A percentile compares a stretch with the other conserved stretches of the same genome.
phyloP scores from a whole-genome alignment of 2,888 invertebrate species.

The Drosophila pseudotakahashii region DNA sequence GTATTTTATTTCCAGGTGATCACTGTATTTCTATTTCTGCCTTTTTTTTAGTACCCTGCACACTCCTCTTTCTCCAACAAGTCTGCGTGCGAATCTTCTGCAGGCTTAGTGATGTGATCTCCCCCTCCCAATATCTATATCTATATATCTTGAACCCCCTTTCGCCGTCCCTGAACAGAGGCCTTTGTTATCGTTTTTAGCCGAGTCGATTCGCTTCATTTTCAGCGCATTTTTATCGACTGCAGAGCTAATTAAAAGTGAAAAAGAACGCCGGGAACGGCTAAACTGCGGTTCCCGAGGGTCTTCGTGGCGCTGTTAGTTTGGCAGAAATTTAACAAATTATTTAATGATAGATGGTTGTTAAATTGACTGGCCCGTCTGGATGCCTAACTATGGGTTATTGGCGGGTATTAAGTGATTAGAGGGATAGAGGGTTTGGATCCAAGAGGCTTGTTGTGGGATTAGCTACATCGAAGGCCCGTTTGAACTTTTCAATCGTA shows the following conservation, averaged over 20 bases:
- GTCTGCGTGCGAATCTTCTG: slow-evolving; percentile 71
- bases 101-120: slow-evolving; percentile 29
- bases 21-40: slow-evolving; percentile 28
- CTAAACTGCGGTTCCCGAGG: slow-evolving; percentile 33
- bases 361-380: slow-evolving; percentile 69
- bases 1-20: neutral
- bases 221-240: slow-evolving; percentile 76
- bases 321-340: slow-evolving; percentile 74
- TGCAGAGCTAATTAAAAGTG: slow-evolving; percentile 76
- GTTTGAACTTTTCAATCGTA: slow-evolving; percentile 30
- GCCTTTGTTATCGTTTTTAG: slow-evolving; percentile 21
- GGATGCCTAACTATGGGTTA: slow-evolving; percentile 44
- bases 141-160: slow-evolving; percentile 4
- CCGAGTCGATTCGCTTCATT: slow-evolving; percentile 52
- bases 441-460: slow-evolving; percentile 30
- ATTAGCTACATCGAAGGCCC: slow-evolving; percentile 18
- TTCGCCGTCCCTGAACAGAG: slow-evolving; percentile 3
- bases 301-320: slow-evolving; percentile 69
- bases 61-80: neutral
- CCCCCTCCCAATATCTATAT: slow-evolving; percentile 1
- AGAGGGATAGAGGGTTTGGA: slow-evolving; percentile 6
- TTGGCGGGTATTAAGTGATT: slow-evolving; percentile 67
- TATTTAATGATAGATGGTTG: slow-evolving; percentile 78
- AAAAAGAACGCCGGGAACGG: slow-evolving; percentile 48
- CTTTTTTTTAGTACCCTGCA: neutral